Conservation (phyloP, 2,797 vertebrate genomes). For the Lates japonicus region DNA sequence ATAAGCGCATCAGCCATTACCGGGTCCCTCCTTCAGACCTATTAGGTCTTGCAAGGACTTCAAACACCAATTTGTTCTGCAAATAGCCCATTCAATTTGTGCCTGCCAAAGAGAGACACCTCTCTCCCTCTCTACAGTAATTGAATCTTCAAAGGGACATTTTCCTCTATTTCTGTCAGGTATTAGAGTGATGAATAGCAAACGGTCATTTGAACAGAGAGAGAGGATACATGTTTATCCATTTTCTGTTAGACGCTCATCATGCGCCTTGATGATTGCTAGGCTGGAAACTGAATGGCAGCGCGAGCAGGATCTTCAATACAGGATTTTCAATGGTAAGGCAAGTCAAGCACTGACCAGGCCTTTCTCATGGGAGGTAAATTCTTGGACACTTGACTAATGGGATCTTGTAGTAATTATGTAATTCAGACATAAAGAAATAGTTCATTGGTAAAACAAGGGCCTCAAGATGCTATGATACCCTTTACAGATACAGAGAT, state of each 20-base stretch:
- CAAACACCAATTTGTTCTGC: conserved; percentile 89
- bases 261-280: conserved; percentile 79
- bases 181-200: conserved; percentile 85
- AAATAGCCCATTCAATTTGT: conserved; percentile 88
- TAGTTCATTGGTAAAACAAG: conserved; percentile 27
- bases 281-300: conserved; percentile 64
- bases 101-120: conserved; percentile 82
- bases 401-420: conserved; percentile 52
- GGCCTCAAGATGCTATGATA: conserved; percentile 3
- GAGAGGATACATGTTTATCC: conserved; percentile 85
- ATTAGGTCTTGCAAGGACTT: conserved; percentile 87
- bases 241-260: conserved; percentile 80
- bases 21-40: conserved; percentile 84
- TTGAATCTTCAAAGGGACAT: conserved; percentile 90
- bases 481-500: background rate
- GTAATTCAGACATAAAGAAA: conserved; percentile 45
- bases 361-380: conserved; percentile 55
- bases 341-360: conserved; percentile 57
- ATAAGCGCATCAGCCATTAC: conserved; percentile 83
- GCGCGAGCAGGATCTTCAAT: conserved; percentile 59
- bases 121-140: conserved; percentile 84
- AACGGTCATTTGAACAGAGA: conserved; percentile 81
- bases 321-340: conserved; percentile 59
- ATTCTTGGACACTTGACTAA: conserved; percentile 52
- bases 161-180: conserved; percentile 84